Percentiles rank a stretch among this genome's conserved stretches.
Evolutionary conservation across 2,797 vertebrate species (phyloP).

Genomic region (Chiroxiphia lanceolata): DNA sequence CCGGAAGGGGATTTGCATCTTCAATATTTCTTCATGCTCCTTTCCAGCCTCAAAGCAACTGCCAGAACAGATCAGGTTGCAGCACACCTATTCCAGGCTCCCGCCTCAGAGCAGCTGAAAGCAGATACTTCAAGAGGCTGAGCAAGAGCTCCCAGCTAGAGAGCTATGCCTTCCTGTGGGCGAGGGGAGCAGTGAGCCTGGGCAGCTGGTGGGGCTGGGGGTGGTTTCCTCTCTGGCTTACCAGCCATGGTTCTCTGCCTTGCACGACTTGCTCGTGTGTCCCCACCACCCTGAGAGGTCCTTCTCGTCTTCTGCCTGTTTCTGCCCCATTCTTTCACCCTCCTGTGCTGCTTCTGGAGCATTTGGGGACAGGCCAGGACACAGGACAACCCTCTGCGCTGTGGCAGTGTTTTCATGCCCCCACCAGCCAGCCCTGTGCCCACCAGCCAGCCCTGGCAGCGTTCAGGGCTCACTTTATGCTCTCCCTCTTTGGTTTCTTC

Average conservation of each 20-base stretch:
- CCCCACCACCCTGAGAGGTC: background rate
- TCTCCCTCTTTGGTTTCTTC: background rate
- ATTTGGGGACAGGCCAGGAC: background rate
- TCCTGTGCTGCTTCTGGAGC: background rate
- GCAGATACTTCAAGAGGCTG: slow-evolving; percentile 10
- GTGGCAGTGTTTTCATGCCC: background rate
- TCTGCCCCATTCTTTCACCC: background rate
- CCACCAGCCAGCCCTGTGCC: background rate
- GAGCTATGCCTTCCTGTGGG: background rate
- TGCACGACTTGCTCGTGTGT: accelerated
- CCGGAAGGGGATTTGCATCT: slow-evolving; percentile 15
- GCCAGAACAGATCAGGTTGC: slow-evolving; percentile 46
- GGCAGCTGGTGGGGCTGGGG: background rate
- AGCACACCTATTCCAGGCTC: slow-evolving; percentile 39
- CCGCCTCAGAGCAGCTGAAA: background rate
- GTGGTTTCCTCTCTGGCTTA: background rate
- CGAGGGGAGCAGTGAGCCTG: background rate
- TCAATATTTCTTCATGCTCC: background rate
- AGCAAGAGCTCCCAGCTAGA: background rate
- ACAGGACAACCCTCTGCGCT: background rate
- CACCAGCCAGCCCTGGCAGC: background rate
- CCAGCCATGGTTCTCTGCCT: background rate
- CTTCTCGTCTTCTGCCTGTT: background rate
- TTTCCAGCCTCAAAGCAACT: slow-evolving; percentile 30
- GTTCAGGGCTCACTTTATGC: background rate